Conservation (phyloP, 2,888 invertebrate genomes). For the Anthrax anthrax region DNA sequence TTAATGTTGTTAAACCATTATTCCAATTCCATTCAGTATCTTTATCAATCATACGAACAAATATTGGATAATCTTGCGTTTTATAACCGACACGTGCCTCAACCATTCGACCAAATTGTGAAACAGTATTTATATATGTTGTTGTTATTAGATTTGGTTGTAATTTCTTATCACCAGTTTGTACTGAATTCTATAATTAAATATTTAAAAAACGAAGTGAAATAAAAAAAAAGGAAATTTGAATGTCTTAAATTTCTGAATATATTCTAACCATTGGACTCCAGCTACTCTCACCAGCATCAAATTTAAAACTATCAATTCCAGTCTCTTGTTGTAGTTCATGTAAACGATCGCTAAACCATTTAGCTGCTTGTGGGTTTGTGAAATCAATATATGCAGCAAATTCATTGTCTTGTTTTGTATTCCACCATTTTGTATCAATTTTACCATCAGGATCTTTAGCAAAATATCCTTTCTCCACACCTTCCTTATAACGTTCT, state of each 20-base stretch:
- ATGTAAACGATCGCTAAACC: slow-evolving; percentile 38
- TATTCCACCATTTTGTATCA: slow-evolving; percentile 37
- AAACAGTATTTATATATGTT: slow-evolving; percentile 39
- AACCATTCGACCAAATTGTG: slow-evolving; percentile 42
- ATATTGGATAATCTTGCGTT: slow-evolving; percentile 49
- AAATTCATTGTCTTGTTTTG: slow-evolving; percentile 23
- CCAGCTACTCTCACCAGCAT: slow-evolving; percentile 59
- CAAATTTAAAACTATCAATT: slow-evolving; percentile 63
- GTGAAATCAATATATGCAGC: slow-evolving; percentile 53
- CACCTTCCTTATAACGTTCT: slow-evolving; percentile 43
- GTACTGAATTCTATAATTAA: slow-evolving; percentile 36
- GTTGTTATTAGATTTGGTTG: slow-evolving; percentile 33
- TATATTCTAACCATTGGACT: slow-evolving; percentile 36
- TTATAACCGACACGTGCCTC: slow-evolving; percentile 51
- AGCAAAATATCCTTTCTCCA: slow-evolving; percentile 39
- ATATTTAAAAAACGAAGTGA: slow-evolving; percentile 1
- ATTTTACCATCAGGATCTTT: slow-evolving; percentile 31
- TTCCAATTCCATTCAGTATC: slow-evolving; percentile 48
- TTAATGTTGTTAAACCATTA: slow-evolving; percentile 51
- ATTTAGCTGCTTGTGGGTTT: slow-evolving; percentile 42
- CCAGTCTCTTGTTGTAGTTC: slow-evolving; percentile 43
- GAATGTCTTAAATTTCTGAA: neutral
- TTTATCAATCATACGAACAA: slow-evolving; percentile 61
- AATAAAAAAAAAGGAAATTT: neutral
- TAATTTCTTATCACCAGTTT: slow-evolving; percentile 38